Percentiles rank a stretch among this genome's conserved stretches.
Evolutionary conservation across 2,888 invertebrate genomes (phyloP).

Genomic region (Pelosia muscerda): DNA sequence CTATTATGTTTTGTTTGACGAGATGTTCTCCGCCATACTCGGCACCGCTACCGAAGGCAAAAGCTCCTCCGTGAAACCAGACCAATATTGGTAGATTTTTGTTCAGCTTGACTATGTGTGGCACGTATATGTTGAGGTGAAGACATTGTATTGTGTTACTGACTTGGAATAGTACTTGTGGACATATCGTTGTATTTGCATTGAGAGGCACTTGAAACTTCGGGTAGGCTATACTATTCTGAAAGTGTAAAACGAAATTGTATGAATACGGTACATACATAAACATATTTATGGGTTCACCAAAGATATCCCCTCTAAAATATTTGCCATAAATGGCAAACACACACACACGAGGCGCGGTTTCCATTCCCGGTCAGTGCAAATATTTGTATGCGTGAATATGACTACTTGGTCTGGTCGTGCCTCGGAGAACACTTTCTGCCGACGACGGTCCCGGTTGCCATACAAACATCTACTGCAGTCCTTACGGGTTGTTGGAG

Average conservation of each 20-base stretch:
- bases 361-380: too few relatives aligned
- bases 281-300: too few relatives aligned
- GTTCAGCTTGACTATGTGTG: slow-evolving; percentile 40
- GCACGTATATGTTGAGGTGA: slow-evolving; percentile 60
- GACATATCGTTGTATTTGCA: slow-evolving; percentile 60
- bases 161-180: slow-evolving; percentile 52
- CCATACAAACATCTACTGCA: too few relatives aligned
- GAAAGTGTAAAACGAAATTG: slow-evolving; percentile 35
- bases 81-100: slow-evolving; percentile 65
- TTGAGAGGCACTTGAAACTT: slow-evolving; percentile 55
- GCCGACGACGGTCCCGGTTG: too few relatives aligned
- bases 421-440: too few relatives aligned
- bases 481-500: too few relatives aligned
- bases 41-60: slow-evolving; percentile 63
- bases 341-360: too few relatives aligned
- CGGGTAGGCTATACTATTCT: slow-evolving; percentile 56
- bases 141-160: slow-evolving; percentile 60
- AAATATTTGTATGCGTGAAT: too few relatives aligned
- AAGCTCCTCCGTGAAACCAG: slow-evolving; percentile 76
- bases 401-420: too few relatives aligned
- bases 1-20: slow-evolving; percentile 59
- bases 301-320: too few relatives aligned
- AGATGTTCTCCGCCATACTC: slow-evolving; percentile 65
- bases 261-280: not conserved
- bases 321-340: too few relatives aligned